Conservation (phyloP, 1,140 invertebrate genomes). For the Bombus fervidus region DNA sequence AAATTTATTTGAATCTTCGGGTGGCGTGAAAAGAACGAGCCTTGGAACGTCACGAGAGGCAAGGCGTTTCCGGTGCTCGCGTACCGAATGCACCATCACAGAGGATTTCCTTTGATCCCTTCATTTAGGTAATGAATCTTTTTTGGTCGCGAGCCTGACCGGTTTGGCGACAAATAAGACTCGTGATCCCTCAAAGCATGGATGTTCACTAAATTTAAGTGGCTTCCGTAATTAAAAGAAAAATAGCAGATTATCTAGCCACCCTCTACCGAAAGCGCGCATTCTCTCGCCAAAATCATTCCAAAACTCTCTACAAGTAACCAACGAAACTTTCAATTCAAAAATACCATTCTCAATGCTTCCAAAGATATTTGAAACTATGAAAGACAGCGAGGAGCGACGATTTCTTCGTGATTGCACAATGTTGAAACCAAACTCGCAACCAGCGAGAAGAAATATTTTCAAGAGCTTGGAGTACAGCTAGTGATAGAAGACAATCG, state of each 20-base stretch:
- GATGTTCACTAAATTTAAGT: slow-evolving; percentile 42
- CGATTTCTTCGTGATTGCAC: neutral
- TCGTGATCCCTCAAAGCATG: slow-evolving; percentile 39
- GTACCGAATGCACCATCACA: slow-evolving; percentile 27
- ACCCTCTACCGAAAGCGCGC: no score
- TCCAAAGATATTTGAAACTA: neutral
- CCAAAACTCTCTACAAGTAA: neutral
- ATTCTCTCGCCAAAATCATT: neutral
- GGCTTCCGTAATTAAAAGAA: slow-evolving; percentile 32
- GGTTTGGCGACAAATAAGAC: slow-evolving; percentile 26
- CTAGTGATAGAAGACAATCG: neutral
- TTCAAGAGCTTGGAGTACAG: neutral
- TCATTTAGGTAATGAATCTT: slow-evolving; percentile 52
- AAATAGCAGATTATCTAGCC: slow-evolving; percentile 23
- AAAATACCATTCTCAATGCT: neutral
- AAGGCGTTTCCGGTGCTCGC: slow-evolving; percentile 2
- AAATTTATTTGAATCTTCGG: slow-evolving; percentile 11
- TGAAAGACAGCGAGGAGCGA: neutral
- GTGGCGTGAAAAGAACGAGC: neutral
- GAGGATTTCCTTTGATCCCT: slow-evolving; percentile 37
- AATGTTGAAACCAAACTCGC: neutral
- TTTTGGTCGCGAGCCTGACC: slow-evolving; percentile 19
- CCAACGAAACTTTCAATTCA: neutral
- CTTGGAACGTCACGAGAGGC: slow-evolving; percentile 27
- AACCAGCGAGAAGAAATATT: neutral